phyloP scores from a whole-genome alignment of 2,888 invertebrate genomes.

The Acleris cristana region DNA sequence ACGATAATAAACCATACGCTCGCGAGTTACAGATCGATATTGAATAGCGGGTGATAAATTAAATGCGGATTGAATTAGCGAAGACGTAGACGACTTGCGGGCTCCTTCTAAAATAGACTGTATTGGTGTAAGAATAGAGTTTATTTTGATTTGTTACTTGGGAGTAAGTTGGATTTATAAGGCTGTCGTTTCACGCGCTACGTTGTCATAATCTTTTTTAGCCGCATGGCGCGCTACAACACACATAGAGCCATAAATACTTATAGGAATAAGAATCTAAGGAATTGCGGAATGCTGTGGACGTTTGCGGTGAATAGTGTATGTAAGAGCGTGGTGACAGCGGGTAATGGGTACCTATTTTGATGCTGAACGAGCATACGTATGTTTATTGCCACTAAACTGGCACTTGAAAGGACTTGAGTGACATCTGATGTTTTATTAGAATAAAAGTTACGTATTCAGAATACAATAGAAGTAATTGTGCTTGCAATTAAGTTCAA shows the following conservation, averaged over 20 bases:
- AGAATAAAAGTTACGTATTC: conserved; percentile 10
- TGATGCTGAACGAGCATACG: conserved; percentile 13
- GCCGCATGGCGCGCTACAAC: conserved; percentile 74
- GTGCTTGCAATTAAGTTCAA: conserved; percentile 12
- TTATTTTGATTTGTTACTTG: conserved; percentile 50
- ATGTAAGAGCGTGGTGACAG: conserved; percentile 22
- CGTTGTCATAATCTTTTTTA: conserved; percentile 82
- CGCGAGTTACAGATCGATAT: conserved; percentile 73
- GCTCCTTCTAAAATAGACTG: conserved; percentile 58
- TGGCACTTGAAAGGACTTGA: background rate
- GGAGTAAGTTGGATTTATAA: conserved; percentile 67
- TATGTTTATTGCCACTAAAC: conserved; percentile 8
- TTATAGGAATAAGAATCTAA: conserved; percentile 53
- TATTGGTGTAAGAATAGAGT: conserved; percentile 55
- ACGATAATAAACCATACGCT: conserved; percentile 79
- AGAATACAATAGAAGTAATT: conserved; percentile 9
- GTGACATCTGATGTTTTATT: background rate
- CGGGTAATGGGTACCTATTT: conserved; percentile 18
- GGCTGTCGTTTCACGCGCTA: conserved; percentile 65
- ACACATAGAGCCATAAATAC: conserved; percentile 54
- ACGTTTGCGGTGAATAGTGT: conserved; percentile 48
- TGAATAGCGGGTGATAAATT: conserved; percentile 75
- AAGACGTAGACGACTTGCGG: conserved; percentile 59
- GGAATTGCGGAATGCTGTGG: conserved; percentile 65
- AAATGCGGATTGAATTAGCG: conserved; percentile 80